Conservation (phyloP, 2,888 invertebrate species). For the Ptychoptera albimana region DNA sequence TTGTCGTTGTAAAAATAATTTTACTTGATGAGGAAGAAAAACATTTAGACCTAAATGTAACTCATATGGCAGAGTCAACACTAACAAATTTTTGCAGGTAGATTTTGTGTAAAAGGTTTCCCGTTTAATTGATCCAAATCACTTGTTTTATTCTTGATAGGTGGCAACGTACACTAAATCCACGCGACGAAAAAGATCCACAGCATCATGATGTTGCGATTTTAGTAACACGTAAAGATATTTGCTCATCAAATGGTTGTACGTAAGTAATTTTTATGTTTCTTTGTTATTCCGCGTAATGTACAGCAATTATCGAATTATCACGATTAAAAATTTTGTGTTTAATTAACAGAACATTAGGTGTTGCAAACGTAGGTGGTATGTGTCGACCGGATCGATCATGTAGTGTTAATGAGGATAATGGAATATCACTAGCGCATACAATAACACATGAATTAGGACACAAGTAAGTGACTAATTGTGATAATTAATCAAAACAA, state of each 20-base stretch:
- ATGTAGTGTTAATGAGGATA: constrained; percentile 84
- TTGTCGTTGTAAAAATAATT: constrained; percentile 75
- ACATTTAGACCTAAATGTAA: constrained; percentile 48
- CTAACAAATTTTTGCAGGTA: constrained; percentile 65
- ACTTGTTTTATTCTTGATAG: constrained; percentile 15
- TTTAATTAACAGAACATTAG: constrained; percentile 47
- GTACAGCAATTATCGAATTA: neutral
- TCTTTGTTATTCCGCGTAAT: neutral
- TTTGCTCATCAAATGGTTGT: constrained; percentile 41
- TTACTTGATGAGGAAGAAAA: constrained; percentile 47
- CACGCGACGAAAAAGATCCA: constrained; percentile 59
- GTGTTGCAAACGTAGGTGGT: constrained; percentile 77
- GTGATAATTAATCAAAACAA: too few species aligned
- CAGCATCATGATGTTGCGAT: constrained; percentile 85
- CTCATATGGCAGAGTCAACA: constrained; percentile 68
- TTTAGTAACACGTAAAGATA: constrained; percentile 63
- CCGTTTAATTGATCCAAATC: neutral
- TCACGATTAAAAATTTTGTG: constrained; percentile 25
- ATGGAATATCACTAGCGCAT: constrained; percentile 74
- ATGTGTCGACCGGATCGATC: constrained; percentile 75
- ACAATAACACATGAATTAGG: constrained; percentile 85
- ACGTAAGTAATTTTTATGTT: constrained; percentile 19
- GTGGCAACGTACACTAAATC: constrained; percentile 66
- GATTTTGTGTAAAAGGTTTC: constrained; percentile 1
- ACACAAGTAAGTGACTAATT: constrained; percentile 55